Evolutionary conservation across 2,797 vertebrate species (phyloP).

Genomic region (Cetoscarus ocellatus): DNA sequence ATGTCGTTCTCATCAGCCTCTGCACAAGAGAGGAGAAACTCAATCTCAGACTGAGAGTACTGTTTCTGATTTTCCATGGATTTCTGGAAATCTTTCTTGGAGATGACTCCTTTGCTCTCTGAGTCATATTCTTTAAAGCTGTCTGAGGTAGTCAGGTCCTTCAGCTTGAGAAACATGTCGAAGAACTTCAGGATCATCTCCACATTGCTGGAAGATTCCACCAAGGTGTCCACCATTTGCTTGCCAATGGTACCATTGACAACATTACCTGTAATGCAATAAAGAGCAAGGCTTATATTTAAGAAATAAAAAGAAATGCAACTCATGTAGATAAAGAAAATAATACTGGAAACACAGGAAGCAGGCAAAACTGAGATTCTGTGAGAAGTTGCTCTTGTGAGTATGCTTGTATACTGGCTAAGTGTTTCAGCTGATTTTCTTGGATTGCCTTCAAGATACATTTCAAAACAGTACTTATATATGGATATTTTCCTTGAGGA

Average conservation of each 20-base stretch:
- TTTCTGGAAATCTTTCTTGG: constrained; percentile 99
- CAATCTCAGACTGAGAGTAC: constrained; percentile 96
- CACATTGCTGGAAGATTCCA: constrained; percentile 98
- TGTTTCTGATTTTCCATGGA: constrained; percentile 99
- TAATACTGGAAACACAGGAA: too few relatives aligned
- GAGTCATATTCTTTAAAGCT: constrained; percentile 95
- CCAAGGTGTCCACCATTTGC: constrained; percentile 99
- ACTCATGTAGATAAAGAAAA: constrained; percentile 17
- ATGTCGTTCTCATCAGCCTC: constrained; percentile 98
- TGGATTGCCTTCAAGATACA: too few relatives aligned
- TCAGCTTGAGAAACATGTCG: constrained; percentile 99
- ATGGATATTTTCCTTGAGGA: too few relatives aligned
- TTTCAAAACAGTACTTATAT: too few relatives aligned
- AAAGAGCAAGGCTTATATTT: neutral
- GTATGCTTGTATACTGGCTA: too few relatives aligned
- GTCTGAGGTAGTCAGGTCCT: constrained; percentile 97
- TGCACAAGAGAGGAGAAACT: constrained; percentile 95
- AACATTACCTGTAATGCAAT: constrained; percentile 90
- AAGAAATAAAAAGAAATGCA: constrained; percentile 2
- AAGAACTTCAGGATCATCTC: constrained; percentile 99
- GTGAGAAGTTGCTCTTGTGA: too few relatives aligned
- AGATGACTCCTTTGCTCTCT: constrained; percentile 96
- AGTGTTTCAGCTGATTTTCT: too few relatives aligned
- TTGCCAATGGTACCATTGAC: constrained; percentile 99
- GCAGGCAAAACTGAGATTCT: too few relatives aligned